Conservation (phyloP, 2,797 vertebrate genomes). For the Phalloptychus januarius region DNA sequence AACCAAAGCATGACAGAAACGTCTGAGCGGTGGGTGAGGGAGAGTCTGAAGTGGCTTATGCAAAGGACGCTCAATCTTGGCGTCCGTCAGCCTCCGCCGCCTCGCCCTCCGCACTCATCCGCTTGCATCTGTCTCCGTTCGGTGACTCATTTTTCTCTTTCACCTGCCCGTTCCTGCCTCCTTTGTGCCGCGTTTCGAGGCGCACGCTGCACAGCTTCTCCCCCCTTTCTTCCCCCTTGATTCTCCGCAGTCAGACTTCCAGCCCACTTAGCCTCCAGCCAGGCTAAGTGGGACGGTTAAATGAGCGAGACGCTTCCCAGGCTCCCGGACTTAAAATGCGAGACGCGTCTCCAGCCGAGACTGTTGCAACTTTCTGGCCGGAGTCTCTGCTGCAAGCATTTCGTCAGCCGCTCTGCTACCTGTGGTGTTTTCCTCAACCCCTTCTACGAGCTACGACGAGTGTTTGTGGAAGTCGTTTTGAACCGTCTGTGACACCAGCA, state of each 20-base stretch:
- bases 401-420: constrained; percentile 24
- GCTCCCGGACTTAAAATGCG: neutral
- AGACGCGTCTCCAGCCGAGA: neutral
- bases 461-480: neutral
- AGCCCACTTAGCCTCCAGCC: constrained; percentile 21
- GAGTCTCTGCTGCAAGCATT: constrained; percentile 30
- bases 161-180: neutral
- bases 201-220: constrained; percentile 21
- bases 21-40: neutral
- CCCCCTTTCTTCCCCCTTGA: constrained; percentile 4
- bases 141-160: neutral
- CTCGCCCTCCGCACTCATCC: constrained; percentile 12
- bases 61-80: neutral
- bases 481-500: neutral
- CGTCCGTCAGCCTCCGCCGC: constrained; percentile 6
- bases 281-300: constrained; percentile 21
- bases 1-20: neutral
- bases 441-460: constrained; percentile 1
- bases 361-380: constrained; percentile 4
- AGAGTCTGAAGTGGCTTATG: constrained; percentile 5
- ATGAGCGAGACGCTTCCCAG: constrained; percentile 20
- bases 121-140: constrained; percentile 9
- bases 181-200: constrained; percentile 7
- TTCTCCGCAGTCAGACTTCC: neutral
- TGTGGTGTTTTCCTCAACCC: constrained; percentile 27